Conservation (phyloP, 2,888 invertebrate genomes). For the Cheilosia urbana region DNA sequence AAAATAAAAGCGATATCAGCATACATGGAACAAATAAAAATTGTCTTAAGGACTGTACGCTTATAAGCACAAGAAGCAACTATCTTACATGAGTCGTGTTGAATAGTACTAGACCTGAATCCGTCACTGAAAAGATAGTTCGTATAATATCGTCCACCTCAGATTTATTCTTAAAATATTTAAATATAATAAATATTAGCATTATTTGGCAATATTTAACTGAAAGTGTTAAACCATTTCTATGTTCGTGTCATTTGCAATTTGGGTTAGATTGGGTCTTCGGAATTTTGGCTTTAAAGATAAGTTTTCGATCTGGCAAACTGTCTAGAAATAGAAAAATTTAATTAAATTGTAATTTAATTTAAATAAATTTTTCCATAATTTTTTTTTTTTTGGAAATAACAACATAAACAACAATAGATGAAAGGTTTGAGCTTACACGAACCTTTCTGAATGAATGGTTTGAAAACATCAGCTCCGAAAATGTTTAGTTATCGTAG, state of each 20-base stretch:
- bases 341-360: conserved; percentile 1
- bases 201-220: background rate
- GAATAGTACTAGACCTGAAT: conserved; percentile 53
- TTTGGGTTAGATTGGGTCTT: conserved; percentile 15
- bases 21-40: conserved; percentile 24
- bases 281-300: conserved; percentile 7
- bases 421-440: background rate
- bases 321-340: conserved; percentile 47
- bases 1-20: conserved; percentile 32
- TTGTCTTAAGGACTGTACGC: conserved; percentile 9
- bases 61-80: conserved; percentile 33
- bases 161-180: conserved; percentile 40
- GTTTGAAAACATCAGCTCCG: too few relatives aligned
- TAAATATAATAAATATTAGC: conserved; percentile 6
- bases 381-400: background rate
- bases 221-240: conserved; percentile 34
- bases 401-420: background rate
- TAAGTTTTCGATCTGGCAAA: conserved; percentile 38
- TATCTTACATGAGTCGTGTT: conserved; percentile 66
- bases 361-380: background rate
- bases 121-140: conserved; percentile 49
- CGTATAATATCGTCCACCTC: conserved; percentile 43
- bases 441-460: too few relatives aligned
- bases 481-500: too few relatives aligned
- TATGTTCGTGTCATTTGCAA: conserved; percentile 16